These are phyloP conservation scores for Dorcus hopei DNA, from an alignment of 2,888 invertebrate species.

Conservation along the genomic window DNA sequence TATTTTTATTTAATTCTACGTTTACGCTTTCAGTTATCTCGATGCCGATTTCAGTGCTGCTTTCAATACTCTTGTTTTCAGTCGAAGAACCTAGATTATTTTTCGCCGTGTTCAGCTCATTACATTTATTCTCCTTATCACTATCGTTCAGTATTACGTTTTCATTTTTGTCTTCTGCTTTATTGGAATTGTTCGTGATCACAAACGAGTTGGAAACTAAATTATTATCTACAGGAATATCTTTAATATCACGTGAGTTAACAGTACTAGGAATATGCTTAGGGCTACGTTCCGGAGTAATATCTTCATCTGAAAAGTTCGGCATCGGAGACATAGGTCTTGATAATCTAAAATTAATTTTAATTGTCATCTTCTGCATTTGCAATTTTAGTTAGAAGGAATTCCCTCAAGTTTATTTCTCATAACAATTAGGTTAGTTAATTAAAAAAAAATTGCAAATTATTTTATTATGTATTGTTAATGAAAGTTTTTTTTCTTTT, in stretches of 20 bases:
- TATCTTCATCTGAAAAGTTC: conserved; percentile 56
- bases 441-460: too few species aligned
- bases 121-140: conserved; percentile 27
- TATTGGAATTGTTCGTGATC: background rate
- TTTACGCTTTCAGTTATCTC: conserved; percentile 46
- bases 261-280: conserved; percentile 14
- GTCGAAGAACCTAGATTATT: conserved; percentile 16
- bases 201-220: conserved; percentile 5
- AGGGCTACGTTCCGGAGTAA: conserved; percentile 36
- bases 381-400: too few species aligned
- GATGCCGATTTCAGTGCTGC: conserved; percentile 37
- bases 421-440: too few species aligned
- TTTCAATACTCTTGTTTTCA: conserved; percentile 11
- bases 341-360: conserved; percentile 53
- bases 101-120: conserved; percentile 20
- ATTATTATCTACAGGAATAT: conserved; percentile 1
- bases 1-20: conserved; percentile 31
- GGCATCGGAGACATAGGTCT: conserved; percentile 72
- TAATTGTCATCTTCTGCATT: background rate
- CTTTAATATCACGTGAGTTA: background rate
- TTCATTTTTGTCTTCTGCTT: conserved; percentile 10
- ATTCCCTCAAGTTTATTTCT: too few species aligned
- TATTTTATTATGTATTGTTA: too few species aligned
- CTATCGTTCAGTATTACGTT: conserved; percentile 8
- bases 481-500: too few species aligned